Evolutionary conservation across 2,113 vertebrate species (phyloP), one percentile per base, ranked within the genome.

Genomic region (Microtus ochrogaster): DNA sequence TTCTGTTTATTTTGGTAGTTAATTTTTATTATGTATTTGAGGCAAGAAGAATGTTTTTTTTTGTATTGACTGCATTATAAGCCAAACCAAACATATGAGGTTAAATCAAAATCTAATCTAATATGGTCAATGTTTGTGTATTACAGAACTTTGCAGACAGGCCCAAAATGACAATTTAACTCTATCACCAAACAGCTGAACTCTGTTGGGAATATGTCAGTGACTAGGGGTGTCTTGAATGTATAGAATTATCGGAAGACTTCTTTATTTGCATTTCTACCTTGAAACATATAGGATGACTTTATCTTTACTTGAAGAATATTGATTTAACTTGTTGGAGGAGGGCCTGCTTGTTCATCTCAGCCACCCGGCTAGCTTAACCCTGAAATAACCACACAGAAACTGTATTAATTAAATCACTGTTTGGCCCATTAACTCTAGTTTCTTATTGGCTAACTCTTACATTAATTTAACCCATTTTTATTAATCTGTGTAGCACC

Each of bases 1-100:
- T 85, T 74, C 28, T 41, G 13, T 1, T 24, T 11, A 72, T 91
- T 76, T 91, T 65, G 4, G 30, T 94, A 84, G 55, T 30, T 11
- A 61, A 52, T 86, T 95, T 94, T 6, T 52, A 83, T 90, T 84
- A 24, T 88, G 36, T 82, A 73, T 88, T 92, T 17, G 63, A n/a
- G 10, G 65, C 84, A 92, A 88, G 16, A 79, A 73, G 8, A 97
- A 44, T 44, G 14, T 82, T 86, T 16, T 82, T 86, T 16, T 39
- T 70, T 44, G n/a, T 88, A 73, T 83, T 76, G 70, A 47, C n/a
- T 91, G 2, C 76, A 33, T 87, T 39, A 73, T 17, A 90, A 89
- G 44, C 11, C 28, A 77, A 3, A 39, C 44, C 24, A 92, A 83
- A 72, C 41, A 9, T 36, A 78, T 36, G 19, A 58, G 11, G 3